Base-by-base conservation (phyloP, 2,113 vertebrate species). In the Xenopus laevis region DNA sequence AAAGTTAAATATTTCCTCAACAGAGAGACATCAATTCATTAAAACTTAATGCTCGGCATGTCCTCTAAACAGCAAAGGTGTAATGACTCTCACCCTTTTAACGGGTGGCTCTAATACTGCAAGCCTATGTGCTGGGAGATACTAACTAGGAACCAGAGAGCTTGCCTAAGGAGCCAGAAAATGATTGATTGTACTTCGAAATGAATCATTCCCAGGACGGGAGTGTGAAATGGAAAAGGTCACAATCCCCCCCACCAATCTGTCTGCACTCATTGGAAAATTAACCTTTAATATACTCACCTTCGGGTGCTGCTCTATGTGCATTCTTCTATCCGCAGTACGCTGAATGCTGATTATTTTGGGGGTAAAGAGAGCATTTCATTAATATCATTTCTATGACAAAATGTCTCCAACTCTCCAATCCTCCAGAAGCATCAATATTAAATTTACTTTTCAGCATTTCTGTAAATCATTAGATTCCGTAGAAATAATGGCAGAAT, bases 181-280 rank as follows among this genome's bases (percentile, higher is more conserved):
- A 65, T 77, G 76, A 71, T 59, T 59, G 74, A 82, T 80, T 74
- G 74, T 72, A 77, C 59, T 70, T 67, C 73, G 71, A 86, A 86
- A 75, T 79, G 69, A 77, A 87, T 86, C 65, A 78, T 82, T 79
- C 78, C 78, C 15, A 27, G 74, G 78, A 79, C 81, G 63, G 83
- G 80, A 84, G 63, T 68, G 0, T 16, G 16, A 47, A 73, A 62
- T 13, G 58, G 77, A 71, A 83, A 88, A 88, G 81, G 86, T 88
- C 78, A 69, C 63, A 47, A 18, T 78, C 80, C 79, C 80, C 79
- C 67, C 71, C 83, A 77, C 21, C 1, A 67, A 63, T 65, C 80
- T 74, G 40, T 46, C 78, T 79, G 71, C 55, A 0, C 53, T 77
- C 61, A 23, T 77, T 70, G 83, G 73, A 73, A 71, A 61, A 60